These are phyloP conservation scores for Sphecodes monilicornis DNA, from an alignment of 2,888 invertebrate genomes.

Conservation along the genomic window DNA sequence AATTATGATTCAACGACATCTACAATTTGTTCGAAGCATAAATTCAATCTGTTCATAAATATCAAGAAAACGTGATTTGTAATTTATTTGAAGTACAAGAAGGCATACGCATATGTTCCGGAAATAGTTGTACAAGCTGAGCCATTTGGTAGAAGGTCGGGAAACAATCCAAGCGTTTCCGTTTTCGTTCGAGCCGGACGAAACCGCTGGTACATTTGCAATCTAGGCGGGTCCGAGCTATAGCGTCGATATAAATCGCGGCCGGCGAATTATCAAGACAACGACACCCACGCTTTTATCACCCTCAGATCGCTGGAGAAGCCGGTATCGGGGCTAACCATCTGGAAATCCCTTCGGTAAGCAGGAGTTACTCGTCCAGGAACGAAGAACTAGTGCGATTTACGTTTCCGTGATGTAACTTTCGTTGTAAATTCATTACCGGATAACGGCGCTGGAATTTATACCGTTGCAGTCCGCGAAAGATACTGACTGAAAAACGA, in stretches of 20 bases:
- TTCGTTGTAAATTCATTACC: constrained; percentile 30
- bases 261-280: neutral
- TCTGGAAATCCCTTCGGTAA: constrained; percentile 20
- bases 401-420: neutral
- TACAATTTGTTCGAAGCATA: neutral
- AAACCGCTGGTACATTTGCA: neutral
- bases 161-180: neutral
- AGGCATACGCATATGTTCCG: neutral
- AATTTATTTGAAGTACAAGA: neutral
- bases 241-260: constrained; percentile 3
- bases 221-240: neutral
- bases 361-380: neutral
- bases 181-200: neutral
- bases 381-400: neutral
- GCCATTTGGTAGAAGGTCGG: too few relatives aligned
- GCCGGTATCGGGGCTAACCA: neutral
- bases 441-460: constrained; percentile 8
- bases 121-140: neutral
- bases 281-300: neutral
- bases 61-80: neutral
- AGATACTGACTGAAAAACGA: constrained; percentile 14
- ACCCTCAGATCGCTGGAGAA: neutral
- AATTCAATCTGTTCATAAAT: neutral
- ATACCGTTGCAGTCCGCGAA: constrained; percentile 9
- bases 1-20: too few relatives aligned